Evolutionary conservation across 2,888 invertebrate species (phyloP).

Genomic region (Anorthoa munda): DNA sequence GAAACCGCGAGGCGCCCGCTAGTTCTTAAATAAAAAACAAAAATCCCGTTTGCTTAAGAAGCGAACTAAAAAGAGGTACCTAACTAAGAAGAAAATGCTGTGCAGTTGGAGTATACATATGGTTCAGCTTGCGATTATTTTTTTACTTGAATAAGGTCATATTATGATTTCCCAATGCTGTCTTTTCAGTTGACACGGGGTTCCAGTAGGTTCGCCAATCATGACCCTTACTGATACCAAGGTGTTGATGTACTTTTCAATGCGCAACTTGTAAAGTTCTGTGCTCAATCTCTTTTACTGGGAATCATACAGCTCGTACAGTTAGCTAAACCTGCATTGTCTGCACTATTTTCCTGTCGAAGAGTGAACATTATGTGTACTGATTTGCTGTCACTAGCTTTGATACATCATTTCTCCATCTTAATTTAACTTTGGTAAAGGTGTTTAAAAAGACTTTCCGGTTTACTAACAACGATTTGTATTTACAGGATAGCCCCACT

Average conservation of each 20-base stretch:
- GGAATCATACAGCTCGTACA: neutral
- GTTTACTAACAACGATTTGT: conserved; percentile 19
- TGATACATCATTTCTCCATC: neutral
- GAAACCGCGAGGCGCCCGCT: too few relatives aligned
- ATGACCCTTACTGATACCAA: too few relatives aligned
- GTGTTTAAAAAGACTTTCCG: neutral
- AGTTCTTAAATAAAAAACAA: too few relatives aligned
- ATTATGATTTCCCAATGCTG: too few relatives aligned
- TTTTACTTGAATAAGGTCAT: too few relatives aligned
- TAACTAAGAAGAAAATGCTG: too few relatives aligned
- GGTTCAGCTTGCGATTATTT: too few relatives aligned
- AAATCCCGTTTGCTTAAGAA: too few relatives aligned
- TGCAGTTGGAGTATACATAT: too few relatives aligned
- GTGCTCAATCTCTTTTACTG: neutral
- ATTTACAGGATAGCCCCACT: conserved; percentile 83
- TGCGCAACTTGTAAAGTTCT: neutral
- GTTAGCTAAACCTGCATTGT: neutral
- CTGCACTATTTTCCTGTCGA: neutral
- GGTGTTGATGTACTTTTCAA: neutral
- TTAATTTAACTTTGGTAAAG: neutral
- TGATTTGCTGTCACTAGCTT: neutral
- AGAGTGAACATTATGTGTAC: neutral
- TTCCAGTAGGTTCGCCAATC: too few relatives aligned
- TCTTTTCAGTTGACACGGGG: too few relatives aligned
- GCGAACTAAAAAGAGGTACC: too few relatives aligned